These are phyloP conservation scores for Seira musarum DNA, from an alignment of 2,888 invertebrate genomes.

Conservation along the genomic window DNA sequence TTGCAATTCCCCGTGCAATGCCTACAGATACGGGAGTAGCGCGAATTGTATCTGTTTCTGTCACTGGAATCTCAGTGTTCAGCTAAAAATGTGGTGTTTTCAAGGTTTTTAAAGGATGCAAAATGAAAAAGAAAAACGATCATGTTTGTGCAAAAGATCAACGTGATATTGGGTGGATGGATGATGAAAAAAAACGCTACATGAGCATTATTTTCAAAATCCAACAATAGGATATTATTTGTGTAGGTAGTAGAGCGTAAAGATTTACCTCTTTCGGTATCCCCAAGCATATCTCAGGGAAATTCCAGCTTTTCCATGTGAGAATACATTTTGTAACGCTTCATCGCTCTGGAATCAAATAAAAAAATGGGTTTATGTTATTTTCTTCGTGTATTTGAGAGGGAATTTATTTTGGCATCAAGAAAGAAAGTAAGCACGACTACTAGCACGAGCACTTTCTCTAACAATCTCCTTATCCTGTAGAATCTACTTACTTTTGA, in stretches of 20 bases:
- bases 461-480: background rate
- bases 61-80: constrained; percentile 50
- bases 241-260: constrained; percentile 25
- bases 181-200: constrained; percentile 1
- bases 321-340: constrained; percentile 78
- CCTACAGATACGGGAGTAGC: constrained; percentile 68
- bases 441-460: background rate
- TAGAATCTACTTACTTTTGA: constrained; percentile 76
- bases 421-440: no score
- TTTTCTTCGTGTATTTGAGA: background rate
- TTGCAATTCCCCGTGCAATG: constrained; percentile 62
- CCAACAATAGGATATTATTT: constrained; percentile 1
- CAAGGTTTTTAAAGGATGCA: background rate
- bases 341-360: constrained; percentile 77
- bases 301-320: constrained; percentile 78
- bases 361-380: constrained; percentile 9
- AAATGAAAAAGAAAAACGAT: background rate
- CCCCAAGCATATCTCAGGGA: constrained; percentile 76
- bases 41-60: constrained; percentile 61
- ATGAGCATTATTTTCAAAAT: background rate
- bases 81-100: constrained; percentile 28
- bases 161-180: background rate
- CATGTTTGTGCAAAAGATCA: background rate
- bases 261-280: constrained; percentile 72
- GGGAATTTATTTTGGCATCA: constrained; percentile 7